Evolutionary conservation across 1,140 invertebrate species (phyloP).

Genomic region (Caenorhabditis tropicalis): DNA sequence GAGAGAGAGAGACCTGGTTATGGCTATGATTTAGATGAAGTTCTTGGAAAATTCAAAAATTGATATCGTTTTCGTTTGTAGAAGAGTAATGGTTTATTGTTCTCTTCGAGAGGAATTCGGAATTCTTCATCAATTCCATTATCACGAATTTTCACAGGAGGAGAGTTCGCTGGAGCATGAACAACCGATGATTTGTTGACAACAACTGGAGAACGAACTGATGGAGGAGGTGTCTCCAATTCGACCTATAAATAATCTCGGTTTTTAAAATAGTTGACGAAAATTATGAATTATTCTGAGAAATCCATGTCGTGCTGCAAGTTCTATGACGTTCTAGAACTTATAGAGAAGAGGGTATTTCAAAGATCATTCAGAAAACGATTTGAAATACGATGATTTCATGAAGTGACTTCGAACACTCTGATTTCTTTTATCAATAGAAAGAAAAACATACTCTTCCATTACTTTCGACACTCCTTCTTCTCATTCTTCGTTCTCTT

Average conservation of each 20-base stretch:
- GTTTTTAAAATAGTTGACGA: neutral
- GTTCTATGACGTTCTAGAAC: neutral
- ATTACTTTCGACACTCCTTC: constrained; percentile 54
- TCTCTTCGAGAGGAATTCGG: constrained; percentile 53
- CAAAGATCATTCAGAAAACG: too few relatives aligned
- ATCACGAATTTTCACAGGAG: constrained; percentile 46
- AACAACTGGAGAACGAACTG: constrained; percentile 27
- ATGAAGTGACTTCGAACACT: too few relatives aligned
- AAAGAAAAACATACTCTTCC: constrained; percentile 3
- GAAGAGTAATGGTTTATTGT: constrained; percentile 56
- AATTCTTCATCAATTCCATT: constrained; percentile 51
- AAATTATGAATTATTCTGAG: neutral
- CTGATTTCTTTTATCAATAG: neutral
- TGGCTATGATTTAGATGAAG: constrained; percentile 61
- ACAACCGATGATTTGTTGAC: constrained; percentile 42
- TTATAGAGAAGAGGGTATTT: too few relatives aligned
- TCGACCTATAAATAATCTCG: neutral
- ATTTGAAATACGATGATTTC: too few relatives aligned
- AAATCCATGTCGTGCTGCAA: neutral
- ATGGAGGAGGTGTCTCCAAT: neutral
- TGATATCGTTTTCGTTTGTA: constrained; percentile 63
- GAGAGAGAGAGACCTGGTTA: constrained; percentile 29
- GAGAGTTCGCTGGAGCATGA: constrained; percentile 18
- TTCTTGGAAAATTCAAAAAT: constrained; percentile 63
- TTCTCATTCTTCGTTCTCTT: constrained; percentile 59